Percentiles rank a stretch among this genome's conserved stretches.
Evolutionary conservation across 2,888 invertebrate genomes (phyloP).

Genomic region (Synanthedon tipuliformis): DNA sequence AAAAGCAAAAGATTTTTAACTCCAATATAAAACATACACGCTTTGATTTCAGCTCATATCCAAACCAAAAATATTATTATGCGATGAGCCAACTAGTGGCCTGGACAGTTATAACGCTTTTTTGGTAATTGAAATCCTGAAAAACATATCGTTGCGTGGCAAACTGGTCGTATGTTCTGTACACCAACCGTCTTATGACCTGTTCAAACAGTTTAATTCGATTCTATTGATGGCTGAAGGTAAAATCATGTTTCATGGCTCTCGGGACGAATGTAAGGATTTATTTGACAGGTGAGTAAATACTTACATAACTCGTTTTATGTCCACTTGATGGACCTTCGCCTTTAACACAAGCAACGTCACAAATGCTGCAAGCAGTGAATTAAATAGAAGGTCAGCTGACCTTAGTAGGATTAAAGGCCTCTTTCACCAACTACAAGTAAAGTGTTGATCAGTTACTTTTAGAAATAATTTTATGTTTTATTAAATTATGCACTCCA

Average conservation of each 20-base stretch:
- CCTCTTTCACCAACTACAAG: no score
- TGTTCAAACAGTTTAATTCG: constrained; percentile 83
- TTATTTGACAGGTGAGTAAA: constrained; percentile 74
- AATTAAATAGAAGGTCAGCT: no score
- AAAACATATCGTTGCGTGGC: constrained; percentile 71
- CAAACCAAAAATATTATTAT: constrained; percentile 87
- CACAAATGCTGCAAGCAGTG: no score
- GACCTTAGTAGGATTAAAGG: no score
- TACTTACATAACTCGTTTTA: neutral
- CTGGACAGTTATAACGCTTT: constrained; percentile 90
- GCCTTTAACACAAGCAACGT: no score
- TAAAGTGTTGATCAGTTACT: no score
- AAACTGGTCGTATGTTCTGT: constrained; percentile 87
- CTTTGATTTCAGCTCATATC: constrained; percentile 75
- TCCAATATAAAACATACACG: no score
- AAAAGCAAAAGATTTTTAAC: no score
- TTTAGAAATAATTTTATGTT: no score
- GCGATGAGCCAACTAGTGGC: constrained; percentile 94
- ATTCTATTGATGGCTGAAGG: constrained; percentile 83
- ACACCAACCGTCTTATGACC: constrained; percentile 89
- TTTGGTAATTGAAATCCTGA: constrained; percentile 78
- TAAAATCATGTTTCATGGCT: constrained; percentile 80
- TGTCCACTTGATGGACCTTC: no score
- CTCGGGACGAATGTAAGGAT: constrained; percentile 71
- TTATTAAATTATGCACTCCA: no score